Base-by-base conservation (phyloP, 1,140 invertebrate genomes). In the Physella acuta region DNA sequence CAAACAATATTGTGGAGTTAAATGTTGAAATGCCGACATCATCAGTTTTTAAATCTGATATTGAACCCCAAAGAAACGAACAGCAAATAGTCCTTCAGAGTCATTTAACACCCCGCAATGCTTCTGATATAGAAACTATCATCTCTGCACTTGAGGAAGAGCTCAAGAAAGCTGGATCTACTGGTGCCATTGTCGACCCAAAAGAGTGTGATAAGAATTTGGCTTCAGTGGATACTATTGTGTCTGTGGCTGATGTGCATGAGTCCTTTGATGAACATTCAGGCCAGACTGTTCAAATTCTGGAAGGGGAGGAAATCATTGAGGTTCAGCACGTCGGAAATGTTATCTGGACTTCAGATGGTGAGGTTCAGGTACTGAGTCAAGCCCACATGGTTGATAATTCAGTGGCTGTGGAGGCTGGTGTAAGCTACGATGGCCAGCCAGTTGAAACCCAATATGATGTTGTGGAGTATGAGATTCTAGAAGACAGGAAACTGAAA, bases 111-210 rank as follows among this genome's bases (percentile, higher is more conserved):
- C 44, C 28, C 4, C 52, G 56, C 11, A 68, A 60, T 44, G 26
- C 66, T 60, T 68, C 66, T 5, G 66, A 68, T 26, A 68, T 68
- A 28, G 66, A 68, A 55, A 68, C 66, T 16, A 68, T 68, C 3
- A 68, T 68, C 16, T 59, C 55, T 20, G 66, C 66, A 3, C 37
- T 68, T 2, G 66, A 68, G 33, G 66, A 68, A 39, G 66, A 68
- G 30, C 56, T 68, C 3, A 68, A 68, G 49, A 68, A 68, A 28
- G 31, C 55, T 44, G 39, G 37, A 30, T 33, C 66, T 24, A 36
- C 44, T 3, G 39, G 36, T 5, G 5, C 58, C 2, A 33, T 60
- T n/a, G 20, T 31, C 53, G 28, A 26, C 4, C 5, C 53, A 5
- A 26, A 56, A 16, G 58, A n/a, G 24, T 44, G 8, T 20, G 20